These are phyloP conservation scores for Cladorhizidae sp. DNA, from an alignment of 37 sponge, comb jelly and placozoan genomes.

Conservation along the genomic window DNA sequence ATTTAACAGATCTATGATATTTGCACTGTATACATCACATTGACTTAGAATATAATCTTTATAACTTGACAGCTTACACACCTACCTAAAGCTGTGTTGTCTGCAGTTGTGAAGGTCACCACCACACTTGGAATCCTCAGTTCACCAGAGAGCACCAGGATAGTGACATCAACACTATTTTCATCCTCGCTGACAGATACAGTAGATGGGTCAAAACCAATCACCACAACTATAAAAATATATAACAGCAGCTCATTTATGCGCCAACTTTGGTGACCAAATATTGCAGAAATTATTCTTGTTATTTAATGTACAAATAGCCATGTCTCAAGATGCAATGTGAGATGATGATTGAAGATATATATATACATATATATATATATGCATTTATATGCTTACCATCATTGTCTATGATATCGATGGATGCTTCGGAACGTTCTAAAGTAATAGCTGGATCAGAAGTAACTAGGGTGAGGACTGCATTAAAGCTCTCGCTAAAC, in stretches of 20 bases:
- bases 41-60: too few species aligned
- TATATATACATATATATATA: too few species aligned
- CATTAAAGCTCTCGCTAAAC: neutral
- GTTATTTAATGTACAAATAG: too few species aligned
- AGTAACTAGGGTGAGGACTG: neutral
- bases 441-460: neutral
- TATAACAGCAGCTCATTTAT: neutral
- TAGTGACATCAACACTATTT: neutral
- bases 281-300: too few species aligned
- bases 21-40: too few species aligned
- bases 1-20: neutral
- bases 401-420: conserved; percentile 24
- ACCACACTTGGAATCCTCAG: conserved; percentile 22
- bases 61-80: neutral
- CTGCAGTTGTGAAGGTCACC: conserved; percentile 15
- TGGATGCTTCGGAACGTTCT: neutral
- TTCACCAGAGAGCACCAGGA: conserved; percentile 11
- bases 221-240: neutral
- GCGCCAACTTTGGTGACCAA: too few species aligned
- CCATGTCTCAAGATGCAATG: too few species aligned
- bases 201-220: conserved; percentile 2
- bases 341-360: too few species aligned
- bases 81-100: conserved; percentile 24
- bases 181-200: neutral
- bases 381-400: too few species aligned